phyloP scores from a whole-genome alignment of 2,797 vertebrate species.

The Buceros bicornis region DNA sequence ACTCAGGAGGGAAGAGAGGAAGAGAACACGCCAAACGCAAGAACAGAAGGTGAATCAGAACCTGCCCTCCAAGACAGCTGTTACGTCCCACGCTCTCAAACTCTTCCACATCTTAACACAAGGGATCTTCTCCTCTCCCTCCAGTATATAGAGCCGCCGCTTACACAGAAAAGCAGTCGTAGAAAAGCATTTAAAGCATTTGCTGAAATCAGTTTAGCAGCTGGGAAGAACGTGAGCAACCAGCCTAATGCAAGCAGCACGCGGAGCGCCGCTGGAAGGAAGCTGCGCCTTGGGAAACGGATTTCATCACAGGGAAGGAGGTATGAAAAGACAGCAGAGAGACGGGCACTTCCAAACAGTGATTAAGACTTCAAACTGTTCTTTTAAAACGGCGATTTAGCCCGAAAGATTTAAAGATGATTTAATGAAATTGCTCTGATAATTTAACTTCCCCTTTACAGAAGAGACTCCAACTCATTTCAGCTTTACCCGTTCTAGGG shows the following conservation, averaged over 20 bases:
- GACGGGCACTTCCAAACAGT: conserved; percentile 59
- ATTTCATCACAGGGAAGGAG: conserved; percentile 48
- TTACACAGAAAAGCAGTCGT: background rate
- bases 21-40: background rate
- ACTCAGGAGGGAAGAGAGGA: background rate
- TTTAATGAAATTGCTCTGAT: conserved; percentile 80
- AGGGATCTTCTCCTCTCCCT: background rate
- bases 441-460: conserved; percentile 79
- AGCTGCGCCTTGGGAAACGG: conserved; percentile 9
- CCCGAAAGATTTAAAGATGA: conserved; percentile 76
- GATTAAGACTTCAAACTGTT: conserved; percentile 78
- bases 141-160: background rate
- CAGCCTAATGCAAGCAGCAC: background rate
- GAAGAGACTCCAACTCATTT: conserved; percentile 79
- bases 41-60: background rate
- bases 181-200: background rate
- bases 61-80: background rate
- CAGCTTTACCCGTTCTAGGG: conserved; percentile 61
- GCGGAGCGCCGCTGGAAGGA: background rate
- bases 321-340: conserved; percentile 57
- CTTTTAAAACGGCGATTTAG: conserved; percentile 74
- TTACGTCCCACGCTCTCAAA: background rate
- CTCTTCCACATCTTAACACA: background rate
- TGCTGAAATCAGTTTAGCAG: conserved; percentile 12
- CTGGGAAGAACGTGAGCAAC: background rate